Conservation (phyloP, 2,888 invertebrate genomes). For the Noctua janthina region DNA sequence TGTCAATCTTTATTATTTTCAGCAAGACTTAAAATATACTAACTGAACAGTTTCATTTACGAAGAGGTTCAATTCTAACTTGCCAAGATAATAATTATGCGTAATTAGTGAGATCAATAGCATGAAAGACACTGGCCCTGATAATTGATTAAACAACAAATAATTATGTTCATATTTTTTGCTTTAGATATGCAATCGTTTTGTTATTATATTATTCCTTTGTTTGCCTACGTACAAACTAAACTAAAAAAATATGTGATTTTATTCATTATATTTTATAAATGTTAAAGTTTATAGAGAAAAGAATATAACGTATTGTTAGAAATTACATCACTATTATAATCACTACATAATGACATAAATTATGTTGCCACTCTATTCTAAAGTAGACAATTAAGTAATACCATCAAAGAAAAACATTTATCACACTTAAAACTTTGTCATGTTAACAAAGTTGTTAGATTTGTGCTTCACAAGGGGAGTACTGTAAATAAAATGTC, state of each 20-base stretch:
- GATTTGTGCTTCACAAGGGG: not conserved
- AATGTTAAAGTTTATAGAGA: not conserved
- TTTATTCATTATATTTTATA: not conserved
- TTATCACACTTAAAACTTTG: not conserved
- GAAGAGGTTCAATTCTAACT: not conserved
- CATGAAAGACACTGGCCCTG: not conserved
- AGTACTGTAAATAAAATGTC: not conserved
- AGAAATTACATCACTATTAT: not conserved
- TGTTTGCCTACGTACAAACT: not conserved
- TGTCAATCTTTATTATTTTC: not conserved
- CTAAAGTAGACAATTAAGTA: not conserved
- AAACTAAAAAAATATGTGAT: not conserved
- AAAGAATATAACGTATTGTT: not conserved
- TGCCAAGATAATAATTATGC: not conserved
- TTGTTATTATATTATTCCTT: not conserved
- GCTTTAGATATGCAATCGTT: not conserved
- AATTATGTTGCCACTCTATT: constrained; percentile 1
- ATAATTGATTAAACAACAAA: constrained; percentile 18
- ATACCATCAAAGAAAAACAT: not conserved
- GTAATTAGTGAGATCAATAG: constrained; percentile 40
- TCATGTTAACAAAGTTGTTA: not conserved
- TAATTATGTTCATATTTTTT: not conserved
- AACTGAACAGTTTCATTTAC: not conserved
- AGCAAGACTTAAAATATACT: not conserved
- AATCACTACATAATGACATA: not conserved